Percentiles rank a stretch among this genome's conserved stretches.
phyloP scores from a whole-genome alignment of 2,888 invertebrate genomes.

The Macaria notata region DNA sequence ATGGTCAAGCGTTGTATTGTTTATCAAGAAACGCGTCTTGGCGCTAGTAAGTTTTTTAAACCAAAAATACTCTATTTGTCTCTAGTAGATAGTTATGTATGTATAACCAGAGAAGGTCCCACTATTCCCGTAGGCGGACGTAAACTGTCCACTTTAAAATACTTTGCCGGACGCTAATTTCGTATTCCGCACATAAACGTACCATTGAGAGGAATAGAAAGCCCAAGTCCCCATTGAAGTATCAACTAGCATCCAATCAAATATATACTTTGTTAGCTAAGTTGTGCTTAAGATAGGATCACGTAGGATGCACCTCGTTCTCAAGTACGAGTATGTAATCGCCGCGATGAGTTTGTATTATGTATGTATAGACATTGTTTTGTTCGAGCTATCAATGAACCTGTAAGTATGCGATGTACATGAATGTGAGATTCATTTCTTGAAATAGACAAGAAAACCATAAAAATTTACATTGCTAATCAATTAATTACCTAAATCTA shows the following conservation, averaged over 20 bases:
- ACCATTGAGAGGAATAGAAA: constrained; percentile 38
- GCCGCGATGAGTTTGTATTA: neutral
- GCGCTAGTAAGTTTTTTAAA: too few relatives aligned
- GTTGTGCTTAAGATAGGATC: constrained; percentile 3
- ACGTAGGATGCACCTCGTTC: constrained; percentile 4
- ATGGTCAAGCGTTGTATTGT: too few relatives aligned
- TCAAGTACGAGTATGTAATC: neutral
- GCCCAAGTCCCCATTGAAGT: constrained; percentile 32
- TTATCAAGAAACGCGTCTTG: too few relatives aligned
- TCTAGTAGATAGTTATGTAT: too few relatives aligned
- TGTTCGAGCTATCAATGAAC: too few relatives aligned
- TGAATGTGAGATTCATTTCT: too few relatives aligned
- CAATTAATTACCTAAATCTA: too few relatives aligned
- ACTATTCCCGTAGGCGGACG: constrained; percentile 35
- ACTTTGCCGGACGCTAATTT: constrained; percentile 51
- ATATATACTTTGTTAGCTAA: constrained; percentile 1
- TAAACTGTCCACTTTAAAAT: constrained; percentile 50
- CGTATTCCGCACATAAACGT: constrained; percentile 51
- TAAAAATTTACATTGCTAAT: too few relatives aligned
- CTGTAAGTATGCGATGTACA: too few relatives aligned
- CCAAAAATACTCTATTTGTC: too few relatives aligned
- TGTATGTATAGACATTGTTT: neutral
- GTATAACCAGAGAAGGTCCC: neutral
- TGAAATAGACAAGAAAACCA: too few relatives aligned
- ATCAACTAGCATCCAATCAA: constrained; percentile 16